Conservation (phyloP, 1,140 invertebrate species). For the Euwallacea similis region DNA sequence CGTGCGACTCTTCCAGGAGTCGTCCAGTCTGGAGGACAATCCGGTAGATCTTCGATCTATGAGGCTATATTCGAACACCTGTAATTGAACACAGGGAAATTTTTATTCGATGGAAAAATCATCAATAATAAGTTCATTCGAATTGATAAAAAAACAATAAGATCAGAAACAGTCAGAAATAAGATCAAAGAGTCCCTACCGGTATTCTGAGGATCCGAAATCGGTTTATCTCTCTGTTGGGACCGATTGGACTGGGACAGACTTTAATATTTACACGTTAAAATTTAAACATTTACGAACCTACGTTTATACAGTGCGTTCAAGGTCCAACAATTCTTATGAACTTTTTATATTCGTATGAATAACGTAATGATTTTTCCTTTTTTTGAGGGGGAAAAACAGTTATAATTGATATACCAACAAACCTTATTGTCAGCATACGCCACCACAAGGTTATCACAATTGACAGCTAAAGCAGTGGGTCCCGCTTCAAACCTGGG, state of each 20-base stretch:
- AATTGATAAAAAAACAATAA: no score
- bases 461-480: constrained; percentile 67
- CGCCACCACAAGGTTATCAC: constrained; percentile 61
- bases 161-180: no score
- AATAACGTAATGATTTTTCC: no score
- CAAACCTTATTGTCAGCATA: constrained; percentile 73
- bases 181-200: no score
- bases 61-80: constrained; percentile 73
- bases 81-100: constrained; percentile 43
- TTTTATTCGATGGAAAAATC: background rate
- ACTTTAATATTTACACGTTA: no score
- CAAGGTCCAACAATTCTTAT: no score
- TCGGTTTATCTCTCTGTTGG: background rate
- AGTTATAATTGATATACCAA: constrained; percentile 37
- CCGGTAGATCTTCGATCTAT: constrained; percentile 58
- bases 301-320: no score
- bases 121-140: background rate
- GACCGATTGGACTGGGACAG: background rate
- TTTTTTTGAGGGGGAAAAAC: background rate
- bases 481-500: constrained; percentile 67
- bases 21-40: constrained; percentile 58
- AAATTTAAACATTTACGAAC: no score
- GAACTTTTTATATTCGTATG: no score
- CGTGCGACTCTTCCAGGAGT: constrained; percentile 55
- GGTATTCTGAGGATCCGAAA: background rate